Evolutionary conservation across 2,888 invertebrate species (phyloP).

Genomic region (Congeria kusceri): DNA sequence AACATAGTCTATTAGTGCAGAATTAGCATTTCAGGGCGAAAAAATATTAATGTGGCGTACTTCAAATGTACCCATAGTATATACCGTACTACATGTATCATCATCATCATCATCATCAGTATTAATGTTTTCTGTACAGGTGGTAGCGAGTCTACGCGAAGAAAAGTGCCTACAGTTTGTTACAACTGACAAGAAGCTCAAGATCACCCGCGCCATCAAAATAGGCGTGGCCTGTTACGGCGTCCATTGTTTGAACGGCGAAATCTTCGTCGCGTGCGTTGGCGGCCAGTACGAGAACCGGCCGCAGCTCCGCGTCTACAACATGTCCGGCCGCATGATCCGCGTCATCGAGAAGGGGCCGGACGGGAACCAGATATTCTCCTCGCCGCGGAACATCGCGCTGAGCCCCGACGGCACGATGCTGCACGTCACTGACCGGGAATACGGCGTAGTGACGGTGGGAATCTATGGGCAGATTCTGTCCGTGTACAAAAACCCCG

Average conservation of each 20-base stretch:
- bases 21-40: too few relatives aligned
- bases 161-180: constrained; percentile 57
- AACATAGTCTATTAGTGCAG: too few relatives aligned
- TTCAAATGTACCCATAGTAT: too few relatives aligned
- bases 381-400: constrained; percentile 53
- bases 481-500: constrained; percentile 22
- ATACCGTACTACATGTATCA: too few relatives aligned
- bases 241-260: constrained; percentile 42
- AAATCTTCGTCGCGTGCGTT: constrained; percentile 51
- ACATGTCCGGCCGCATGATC: constrained; percentile 56
- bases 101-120: too few relatives aligned
- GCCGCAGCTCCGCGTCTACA: constrained; percentile 57
- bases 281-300: constrained; percentile 52
- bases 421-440: constrained; percentile 59
- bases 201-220: constrained; percentile 30
- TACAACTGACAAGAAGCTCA: constrained; percentile 49
- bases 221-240: constrained; percentile 54
- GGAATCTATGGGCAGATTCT: constrained; percentile 52
- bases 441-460: constrained; percentile 52
- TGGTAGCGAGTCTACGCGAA: constrained; percentile 47
- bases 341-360: constrained; percentile 43
- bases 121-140: constrained; percentile 18
- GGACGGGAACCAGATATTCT: constrained; percentile 46
- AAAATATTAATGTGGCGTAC: too few relatives aligned
- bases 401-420: constrained; percentile 54